Percentiles rank a stretch among this genome's conserved stretches.
These are phyloP conservation scores for Amblyopsis rosae DNA, from an alignment of 2,113 vertebrate species.

Conservation along the genomic window DNA sequence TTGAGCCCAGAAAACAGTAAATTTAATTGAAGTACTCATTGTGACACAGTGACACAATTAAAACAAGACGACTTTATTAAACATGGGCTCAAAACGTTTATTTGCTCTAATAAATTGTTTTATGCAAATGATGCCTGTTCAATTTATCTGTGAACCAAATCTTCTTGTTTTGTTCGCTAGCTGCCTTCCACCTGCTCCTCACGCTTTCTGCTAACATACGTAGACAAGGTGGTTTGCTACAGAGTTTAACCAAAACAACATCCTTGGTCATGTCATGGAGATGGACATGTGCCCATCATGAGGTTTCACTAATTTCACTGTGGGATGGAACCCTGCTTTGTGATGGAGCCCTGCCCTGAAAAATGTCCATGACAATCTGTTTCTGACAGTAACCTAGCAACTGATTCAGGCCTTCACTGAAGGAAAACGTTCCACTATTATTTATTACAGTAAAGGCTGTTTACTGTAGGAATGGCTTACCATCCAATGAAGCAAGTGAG, in stretches of 20 bases:
- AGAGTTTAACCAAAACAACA: slow-evolving; percentile 24
- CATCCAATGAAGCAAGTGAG: slow-evolving; percentile 16
- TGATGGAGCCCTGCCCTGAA: slow-evolving; percentile 31
- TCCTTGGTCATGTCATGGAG: slow-evolving; percentile 25
- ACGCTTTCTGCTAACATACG: slow-evolving; percentile 24
- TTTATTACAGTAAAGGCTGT: slow-evolving; percentile 15
- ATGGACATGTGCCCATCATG: slow-evolving; percentile 37
- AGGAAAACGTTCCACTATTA: slow-evolving; percentile 16
- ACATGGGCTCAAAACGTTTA: too few relatives aligned
- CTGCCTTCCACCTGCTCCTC: slow-evolving; percentile 2
- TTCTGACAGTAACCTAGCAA: slow-evolving; percentile 5
- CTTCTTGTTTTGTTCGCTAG: background rate
- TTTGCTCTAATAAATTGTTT: background rate
- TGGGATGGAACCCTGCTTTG: slow-evolving; percentile 34
- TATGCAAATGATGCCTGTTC: background rate
- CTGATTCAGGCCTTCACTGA: background rate
- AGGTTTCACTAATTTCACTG: slow-evolving; percentile 30
- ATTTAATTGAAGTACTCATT: too few relatives aligned
- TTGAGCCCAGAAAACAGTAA: too few relatives aligned
- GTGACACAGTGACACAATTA: too few relatives aligned
- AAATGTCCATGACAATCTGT: background rate
- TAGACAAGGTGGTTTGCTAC: slow-evolving; percentile 5
- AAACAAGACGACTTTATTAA: too few relatives aligned
- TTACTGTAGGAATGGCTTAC: slow-evolving; percentile 16
- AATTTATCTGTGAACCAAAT: slow-evolving; percentile 1